Base-by-base conservation (phyloP, 2,888 invertebrate species). In the Hymenopus coronatus region DNA sequence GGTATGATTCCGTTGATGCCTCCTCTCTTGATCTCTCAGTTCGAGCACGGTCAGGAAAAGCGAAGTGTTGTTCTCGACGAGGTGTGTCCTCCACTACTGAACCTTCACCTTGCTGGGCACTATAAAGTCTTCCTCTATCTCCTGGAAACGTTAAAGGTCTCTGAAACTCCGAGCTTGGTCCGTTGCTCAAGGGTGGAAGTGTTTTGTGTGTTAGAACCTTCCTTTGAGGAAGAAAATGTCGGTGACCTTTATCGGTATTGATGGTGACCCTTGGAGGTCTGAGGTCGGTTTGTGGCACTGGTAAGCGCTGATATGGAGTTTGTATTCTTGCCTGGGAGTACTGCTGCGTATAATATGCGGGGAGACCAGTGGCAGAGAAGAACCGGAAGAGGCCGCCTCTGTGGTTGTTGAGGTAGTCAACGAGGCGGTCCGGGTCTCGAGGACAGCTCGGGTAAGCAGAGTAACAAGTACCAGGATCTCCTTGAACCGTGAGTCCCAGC, bases 361-460 rank as follows among this genome's bases (percentile, higher is more conserved):
- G 54, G 1, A 20, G 15, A 25, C 54, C 54, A 70, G 15, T 20
- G 54, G 54, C 54, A 70, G 54, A 70, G 92, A 97, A 97, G 92
- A 96, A 97, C 90, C 96, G 94, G 92, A 97, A 97, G 93, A 97
- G 97, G 1, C 97, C 97, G 83, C 97, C 97, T 89, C 97, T 97
- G 92, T 97, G 96, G 93, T 97, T 97, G 93, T 97, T 97, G 88
- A 97, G 94, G 92, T 97, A 97, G 92, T 96, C 94, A 82, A 97
- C 95, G 15, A 97, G 94, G 91, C 95, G 95, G 91, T 96, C 96
- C 54, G 96, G 95, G 92, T 96, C 96, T 86, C 94, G 95, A 0
- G 97, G 97, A 92, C 97, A 97, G 88, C 94, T 94, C 0, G 96
- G 95, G 92, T 97, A 97, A 15, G 96, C 96, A 90, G 94, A 94